Conservation (phyloP, 2,797 vertebrate species). For the Anabacerthia variegaticeps region DNA sequence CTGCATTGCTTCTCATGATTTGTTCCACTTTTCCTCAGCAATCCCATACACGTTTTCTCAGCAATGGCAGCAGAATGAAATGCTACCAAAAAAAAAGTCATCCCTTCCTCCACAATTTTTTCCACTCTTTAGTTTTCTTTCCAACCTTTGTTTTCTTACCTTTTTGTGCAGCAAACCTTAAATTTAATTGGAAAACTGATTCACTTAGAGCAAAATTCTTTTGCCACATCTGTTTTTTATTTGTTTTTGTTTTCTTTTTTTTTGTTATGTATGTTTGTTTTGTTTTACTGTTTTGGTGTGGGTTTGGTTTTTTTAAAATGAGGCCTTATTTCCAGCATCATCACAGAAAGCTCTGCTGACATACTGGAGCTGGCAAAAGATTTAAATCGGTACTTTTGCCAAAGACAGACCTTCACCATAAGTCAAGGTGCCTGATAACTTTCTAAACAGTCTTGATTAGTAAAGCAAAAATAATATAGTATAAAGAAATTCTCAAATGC, state of each 20-base stretch:
- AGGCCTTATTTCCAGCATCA: not conserved
- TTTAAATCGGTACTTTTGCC: not conserved
- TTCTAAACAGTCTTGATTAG: slow-evolving; percentile 49
- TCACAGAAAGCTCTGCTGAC: not conserved
- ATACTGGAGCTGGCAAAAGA: not conserved
- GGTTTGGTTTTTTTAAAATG: not conserved
- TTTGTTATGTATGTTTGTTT: not conserved
- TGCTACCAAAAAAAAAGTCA: not conserved
- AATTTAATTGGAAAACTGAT: not conserved
- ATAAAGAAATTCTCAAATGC: slow-evolving; percentile 24
- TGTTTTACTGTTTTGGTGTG: not conserved
- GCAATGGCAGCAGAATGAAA: not conserved
- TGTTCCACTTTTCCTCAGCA: not conserved
- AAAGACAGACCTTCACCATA: slow-evolving; percentile 31
- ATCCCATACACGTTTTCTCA: not conserved
- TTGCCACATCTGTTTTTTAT: not conserved
- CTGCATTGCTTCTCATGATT: not conserved
- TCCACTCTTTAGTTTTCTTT: not conserved
- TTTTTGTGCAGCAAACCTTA: not conserved
- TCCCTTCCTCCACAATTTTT: not conserved
- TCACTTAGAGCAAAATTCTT: not conserved
- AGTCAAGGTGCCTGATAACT: slow-evolving; percentile 62
- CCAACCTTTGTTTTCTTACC: not conserved
- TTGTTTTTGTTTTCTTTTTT: not conserved
- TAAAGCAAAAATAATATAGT: slow-evolving; percentile 26